These are phyloP conservation scores for Pteronura brasiliensis DNA, from an alignment of 2,113 vertebrate genomes.

Conservation along the genomic window DNA sequence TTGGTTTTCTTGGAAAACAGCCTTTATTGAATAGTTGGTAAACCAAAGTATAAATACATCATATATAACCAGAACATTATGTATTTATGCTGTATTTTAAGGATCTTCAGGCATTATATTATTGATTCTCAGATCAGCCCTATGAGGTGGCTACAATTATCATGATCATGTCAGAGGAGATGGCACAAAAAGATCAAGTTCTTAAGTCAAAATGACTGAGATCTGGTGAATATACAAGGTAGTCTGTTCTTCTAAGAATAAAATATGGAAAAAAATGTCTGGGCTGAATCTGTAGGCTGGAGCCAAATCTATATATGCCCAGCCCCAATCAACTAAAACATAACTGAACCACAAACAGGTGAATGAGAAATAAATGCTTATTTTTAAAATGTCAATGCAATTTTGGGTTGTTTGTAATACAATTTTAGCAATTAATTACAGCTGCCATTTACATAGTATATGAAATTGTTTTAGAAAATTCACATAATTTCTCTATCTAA, in stretches of 20 bases:
- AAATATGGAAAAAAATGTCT: neutral
- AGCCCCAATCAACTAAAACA: neutral
- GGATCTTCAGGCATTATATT: neutral
- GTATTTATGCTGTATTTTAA: neutral
- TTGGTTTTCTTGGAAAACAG: neutral
- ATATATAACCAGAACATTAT: neutral
- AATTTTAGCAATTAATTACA: neutral
- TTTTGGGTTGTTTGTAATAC: too few relatives aligned
- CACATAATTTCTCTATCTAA: neutral
- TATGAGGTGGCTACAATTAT: neutral
- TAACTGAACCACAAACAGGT: neutral
- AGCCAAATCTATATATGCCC: too few relatives aligned
- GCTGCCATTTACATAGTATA: neutral
- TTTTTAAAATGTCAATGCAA: neutral
- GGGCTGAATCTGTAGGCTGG: neutral
- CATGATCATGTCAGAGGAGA: neutral
- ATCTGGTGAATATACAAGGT: neutral
- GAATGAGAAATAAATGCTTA: neutral
- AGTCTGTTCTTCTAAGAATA: neutral
- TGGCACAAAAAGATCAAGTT: neutral
- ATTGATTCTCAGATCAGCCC: neutral
- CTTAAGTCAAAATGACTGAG: neutral
- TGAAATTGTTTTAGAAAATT: neutral
- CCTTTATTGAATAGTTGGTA: neutral
- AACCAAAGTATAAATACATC: neutral